Base-by-base conservation (phyloP, 2,888 invertebrate species). In the Celastrina argiolus region DNA sequence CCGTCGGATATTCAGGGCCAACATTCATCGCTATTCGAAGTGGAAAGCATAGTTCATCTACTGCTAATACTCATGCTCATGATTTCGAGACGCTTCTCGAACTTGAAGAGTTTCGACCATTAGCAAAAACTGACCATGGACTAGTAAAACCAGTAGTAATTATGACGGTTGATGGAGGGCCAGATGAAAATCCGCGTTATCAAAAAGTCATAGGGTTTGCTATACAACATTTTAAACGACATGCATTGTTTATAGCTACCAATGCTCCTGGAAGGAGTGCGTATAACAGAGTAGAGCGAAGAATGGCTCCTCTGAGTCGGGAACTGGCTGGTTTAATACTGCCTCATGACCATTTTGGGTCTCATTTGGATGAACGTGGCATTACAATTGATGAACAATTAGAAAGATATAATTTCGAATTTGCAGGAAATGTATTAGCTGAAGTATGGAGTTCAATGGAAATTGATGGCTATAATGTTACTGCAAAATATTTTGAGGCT, bases 111-210 rank as follows among this genome's bases (percentile, higher is more conserved):
- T 68, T 69, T 45, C 63, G 42, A 67, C 31, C 59, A 56, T 70
- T 71, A 65, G 61, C 51, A 36, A 69, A 66, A 67, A 69, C 66
- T 68, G 59, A 66, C 36, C 26, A 68, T 63, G 68, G 67, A 66
- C 34, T 71, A 42, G 71, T 75, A 70, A 77, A 75, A 70, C 74
- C 74, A 68, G 73, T 76, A 61, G 58, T 75, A 61, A 73, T 73
- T 45, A 70, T 76, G 51, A 68, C 71, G 56, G 68, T 68, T 67
- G 74, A 76, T 72, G 75, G 75, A 68, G 74, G 74, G 63, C 74
- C 73, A 58, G 74, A 76, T 66, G 75, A 76, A 73, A 74, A 74
- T 71, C 73, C 74, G 65, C 71, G 73, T 56, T 73, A 74, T 69
- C 34, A 67, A 65, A 70, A 71, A 69, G 74, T 74, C 58, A 74